Base-by-base conservation (phyloP, 1,140 invertebrate genomes). In the Listronotus bonariensis region DNA sequence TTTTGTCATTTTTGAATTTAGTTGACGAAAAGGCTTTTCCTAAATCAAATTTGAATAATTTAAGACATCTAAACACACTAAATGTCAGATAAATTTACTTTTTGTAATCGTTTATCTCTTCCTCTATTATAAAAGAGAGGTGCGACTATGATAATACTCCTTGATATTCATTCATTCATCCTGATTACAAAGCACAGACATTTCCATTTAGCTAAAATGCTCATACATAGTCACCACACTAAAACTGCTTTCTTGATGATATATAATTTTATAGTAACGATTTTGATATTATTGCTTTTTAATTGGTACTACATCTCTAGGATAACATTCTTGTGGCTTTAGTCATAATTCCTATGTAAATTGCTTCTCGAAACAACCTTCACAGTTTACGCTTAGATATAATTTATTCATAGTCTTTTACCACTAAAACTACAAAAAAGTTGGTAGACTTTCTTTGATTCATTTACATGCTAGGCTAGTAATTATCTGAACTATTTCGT, bases 231-330 rank as follows among this genome's bases (percentile, higher is more conserved):
- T 48, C 40, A 57, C 40, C 10, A 42, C 20, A 45, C 11, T 11
- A 52, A 34, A 52, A 52, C 49, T 3, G 7, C 11, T 34, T 26
- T 32, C 41, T 48, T 59, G 45, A 59, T 59, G 43, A 48, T 59
- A 59, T 59, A 59, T 59, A 59, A 59, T 59, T 59, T 59, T 26
- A n/a, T 59, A n/a, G n/a, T n/a, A n/a, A 8, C 43, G 31, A 49
- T 40, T 59, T 49, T 38, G 41, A 59, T 59, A 48, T 59, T 59
- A 59, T 59, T 49, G 56, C 56, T 49, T 59, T 59, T 49, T 59
- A 59, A 59, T 59, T 59, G 43, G 56, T 59, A 38, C 49, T 38
- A 59, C 45, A 57, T 57, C 54, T 57, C 31, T 45, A 26, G 43
- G 40, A 45, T 41, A 49, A 49, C 56, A 59, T 59, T 59, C 56